Evolutionary conservation across 2,888 invertebrate species (phyloP), one percentile per base, ranked within the genome.

Genomic region (Epinotia demarniana): DNA sequence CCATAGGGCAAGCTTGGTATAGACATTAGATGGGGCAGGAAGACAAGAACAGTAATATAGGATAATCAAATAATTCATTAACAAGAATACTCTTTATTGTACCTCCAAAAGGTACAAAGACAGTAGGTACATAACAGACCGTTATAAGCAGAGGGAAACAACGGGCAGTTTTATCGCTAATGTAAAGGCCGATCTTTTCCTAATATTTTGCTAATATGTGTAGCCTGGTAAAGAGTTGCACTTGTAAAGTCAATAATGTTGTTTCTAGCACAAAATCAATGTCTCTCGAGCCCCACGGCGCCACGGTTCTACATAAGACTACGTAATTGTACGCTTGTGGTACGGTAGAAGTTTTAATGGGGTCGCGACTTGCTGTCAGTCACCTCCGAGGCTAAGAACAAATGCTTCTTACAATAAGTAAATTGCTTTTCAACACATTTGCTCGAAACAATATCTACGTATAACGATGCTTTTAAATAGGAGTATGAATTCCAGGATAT

Each of bases 311-410:
- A n/a, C 33, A 43, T 16, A 49, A 13, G n/a, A 58, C 72, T 72
- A n/a, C n/a, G n/a, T n/a, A 49, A 66, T 57, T 58, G 64, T 18
- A 33, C 57, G 43, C 46, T 49, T 58, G 64, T 46, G 53, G 53
- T 55, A 27, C 67, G 23, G n/a, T 39, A 62, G 23, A 69, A 69
- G 69, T 69, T 69, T 69, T 63, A 74, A 74, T 74, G 74, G 69
- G 57, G 61, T 16, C 63, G 49, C 57, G 72, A 68, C 62, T 68
- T 13, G 72, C 43, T 58, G 74, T 69, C 74, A 64, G 57, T 69
- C 58, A 69, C 33, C 49, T 60, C 33, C 60, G 57, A 11, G 13
- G 33, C 69, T 57, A 62, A 62, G 55, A 18, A 33, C 55, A 68
- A 43, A 55, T 55, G 55, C 43, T 43, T 68, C 53, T 55, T 67